Base-by-base conservation (phyloP, 64 coral and sea anemone species). In the Acropora yongei region DNA sequence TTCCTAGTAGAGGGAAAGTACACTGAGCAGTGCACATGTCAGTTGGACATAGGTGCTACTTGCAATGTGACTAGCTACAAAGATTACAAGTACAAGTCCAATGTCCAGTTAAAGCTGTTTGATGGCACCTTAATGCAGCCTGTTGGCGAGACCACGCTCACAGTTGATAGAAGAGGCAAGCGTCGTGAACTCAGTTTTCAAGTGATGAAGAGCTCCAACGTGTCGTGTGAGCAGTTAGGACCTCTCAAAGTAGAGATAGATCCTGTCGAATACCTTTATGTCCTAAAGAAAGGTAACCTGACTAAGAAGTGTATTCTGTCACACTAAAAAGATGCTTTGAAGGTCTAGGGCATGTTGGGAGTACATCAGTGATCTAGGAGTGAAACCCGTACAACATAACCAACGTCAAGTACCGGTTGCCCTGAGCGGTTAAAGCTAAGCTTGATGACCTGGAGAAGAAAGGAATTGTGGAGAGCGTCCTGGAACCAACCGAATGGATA, bases 31-130 rank as follows among this genome's bases (percentile, higher is more conserved):
- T 42, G 84, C 1, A 68, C 71, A 20, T 92, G 90, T 75, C 90
- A 92, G 17, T 76, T 92, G 6, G 82, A 93, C 83, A 87, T 63
- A 16, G 91, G 91, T 72, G 75, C 76, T 76, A 80, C 91, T 48
- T 80, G 84, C 45, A 92, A 78, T 66, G 75, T 78, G 68, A 57
- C 86, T 14, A 58, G 80, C 12, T 84, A 61, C 49, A 72, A 13
- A 86, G 53, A 78, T 86, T 55, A 73, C 80, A 12, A 14, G 58
- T 2, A 49, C 46, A 84, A 86, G 43, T 75, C 47, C 43, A 76
- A 68, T 51, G 18, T 58, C 18, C 57, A 73, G 50, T 46, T 92
- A 60, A 92, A 92, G 49, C 41, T 86, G 44, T 92, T 85, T 87
- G 83, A 93, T 78, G 76, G 83, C 13, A 79, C 61, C 8, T 48